Evolutionary conservation across 2,888 invertebrate genomes (phyloP).

Genomic region (Habroteleia sp.): DNA sequence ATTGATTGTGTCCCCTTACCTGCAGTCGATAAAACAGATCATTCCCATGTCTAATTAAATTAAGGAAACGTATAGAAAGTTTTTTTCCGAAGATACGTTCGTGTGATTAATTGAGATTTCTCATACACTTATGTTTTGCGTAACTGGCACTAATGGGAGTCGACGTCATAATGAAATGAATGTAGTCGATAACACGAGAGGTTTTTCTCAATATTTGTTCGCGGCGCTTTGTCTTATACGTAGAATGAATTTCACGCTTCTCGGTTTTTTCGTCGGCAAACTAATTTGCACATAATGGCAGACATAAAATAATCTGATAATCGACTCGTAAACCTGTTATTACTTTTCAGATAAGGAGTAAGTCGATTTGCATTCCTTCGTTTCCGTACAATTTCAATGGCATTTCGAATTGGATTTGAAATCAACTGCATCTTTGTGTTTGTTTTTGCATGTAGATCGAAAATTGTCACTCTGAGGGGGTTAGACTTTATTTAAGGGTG

Average conservation of each 20-base stretch:
- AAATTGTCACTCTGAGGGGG: neutral
- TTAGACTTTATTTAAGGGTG: conserved; percentile 8
- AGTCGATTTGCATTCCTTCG: conserved; percentile 43
- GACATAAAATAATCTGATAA: conserved; percentile 59
- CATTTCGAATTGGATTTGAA: conserved; percentile 32
- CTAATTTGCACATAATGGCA: conserved; percentile 62
- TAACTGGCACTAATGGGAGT: conserved; percentile 42
- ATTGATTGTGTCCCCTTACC: neutral
- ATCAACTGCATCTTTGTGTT: conserved; percentile 18
- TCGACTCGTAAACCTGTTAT: conserved; percentile 62
- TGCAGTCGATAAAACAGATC: conserved; percentile 21
- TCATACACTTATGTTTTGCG: conserved; percentile 50
- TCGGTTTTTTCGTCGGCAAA: conserved; percentile 52
- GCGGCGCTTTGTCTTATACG: conserved; percentile 49
- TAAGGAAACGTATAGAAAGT: conserved; percentile 21
- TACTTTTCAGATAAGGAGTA: conserved; percentile 54
- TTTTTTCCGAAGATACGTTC: conserved; percentile 20
- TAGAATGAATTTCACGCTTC: conserved; percentile 63
- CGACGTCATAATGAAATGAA: conserved; percentile 54
- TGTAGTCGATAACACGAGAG: conserved; percentile 44
- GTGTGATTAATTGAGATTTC: conserved; percentile 55
- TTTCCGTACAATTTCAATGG: conserved; percentile 38
- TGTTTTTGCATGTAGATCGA: too few species aligned
- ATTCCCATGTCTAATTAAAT: conserved; percentile 43
- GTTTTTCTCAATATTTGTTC: conserved; percentile 56